Base-by-base conservation (phyloP, 2,888 invertebrate genomes). In the Catocala sponsa region DNA sequence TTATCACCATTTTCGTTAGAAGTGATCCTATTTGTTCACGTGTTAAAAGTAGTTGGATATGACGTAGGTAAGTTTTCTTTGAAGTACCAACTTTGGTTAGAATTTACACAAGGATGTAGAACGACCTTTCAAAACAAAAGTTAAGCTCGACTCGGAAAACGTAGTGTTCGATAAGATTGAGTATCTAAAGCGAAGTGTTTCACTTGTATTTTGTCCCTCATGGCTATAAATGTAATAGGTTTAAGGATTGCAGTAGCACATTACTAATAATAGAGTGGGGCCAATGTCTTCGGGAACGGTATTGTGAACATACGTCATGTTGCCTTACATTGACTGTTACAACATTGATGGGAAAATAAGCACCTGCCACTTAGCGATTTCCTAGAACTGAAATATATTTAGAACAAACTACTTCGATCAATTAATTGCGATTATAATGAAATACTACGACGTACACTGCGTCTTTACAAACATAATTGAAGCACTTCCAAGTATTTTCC, bases 21-120 rank as follows among this genome's bases (percentile, higher is more conserved):
- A 63, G 63, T 55, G 68, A 70, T 75, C 61, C 60, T 78, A 63
- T 75, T 78, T 76, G 70, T 72, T 72, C 70, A 65, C 54, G 68
- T 65, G 68, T 65, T 72, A 66, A 68, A 60, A 56, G 59, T 59
- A 67, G 64, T 61, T 61, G 41, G 61, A 51, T 58, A 55, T 46
- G 64, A 53, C 52, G 59, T 56, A 49, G 44, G 42, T 61, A 43
- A 46, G 44, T 54, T 41, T 47, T 38, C 58, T 65, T 51, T 65
- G 48, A 48, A 59, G 25, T 44, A 42, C 49, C 41, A 33, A 59
- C 60, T 48, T 72, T 63, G 13, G 50, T 32, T 43, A 43, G 13
- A 54, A 57, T 70, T 74, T 67, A 67, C 62, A 55, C 35, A 65
- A 68, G 58, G 43, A 59, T 56, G 41, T 55, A 32, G 46, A 55